These are phyloP conservation scores for Gerris buenoi DNA, from an alignment of 1,140 invertebrate genomes.

Conservation along the genomic window DNA sequence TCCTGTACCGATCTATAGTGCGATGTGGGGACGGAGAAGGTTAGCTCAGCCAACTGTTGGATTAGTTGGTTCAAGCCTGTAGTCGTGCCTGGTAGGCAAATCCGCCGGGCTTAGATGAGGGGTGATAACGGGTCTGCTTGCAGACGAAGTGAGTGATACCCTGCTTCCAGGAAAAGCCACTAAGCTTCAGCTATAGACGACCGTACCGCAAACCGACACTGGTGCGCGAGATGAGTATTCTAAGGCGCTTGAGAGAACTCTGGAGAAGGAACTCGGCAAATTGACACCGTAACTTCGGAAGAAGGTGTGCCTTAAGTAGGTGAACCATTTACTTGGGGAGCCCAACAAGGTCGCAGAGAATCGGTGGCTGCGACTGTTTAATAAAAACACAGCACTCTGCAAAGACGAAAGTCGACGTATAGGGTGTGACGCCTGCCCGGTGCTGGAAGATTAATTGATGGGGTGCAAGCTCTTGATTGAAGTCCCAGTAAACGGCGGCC, in stretches of 20 bases:
- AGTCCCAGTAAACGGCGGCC: conserved; percentile 33
- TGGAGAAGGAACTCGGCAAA: conserved; percentile 30
- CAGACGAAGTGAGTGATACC: no score
- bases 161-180: no score
- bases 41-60: no score
- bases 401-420: conserved; percentile 29
- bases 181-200: no score
- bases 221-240: conserved; percentile 28
- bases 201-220: conserved; percentile 32
- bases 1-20: no score
- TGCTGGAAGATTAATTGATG: conserved; percentile 28
- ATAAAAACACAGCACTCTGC: conserved; percentile 30
- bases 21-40: no score
- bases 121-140: no score
- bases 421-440: conserved; percentile 31
- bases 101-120: no score
- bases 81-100: no score
- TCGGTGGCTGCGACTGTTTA: conserved; percentile 28
- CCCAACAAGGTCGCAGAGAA: conserved; percentile 18
- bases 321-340: not conserved
- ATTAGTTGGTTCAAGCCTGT: no score
- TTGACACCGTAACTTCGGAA: conserved; percentile 29
- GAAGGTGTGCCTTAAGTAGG: conserved; percentile 21
- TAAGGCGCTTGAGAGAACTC: conserved; percentile 28
- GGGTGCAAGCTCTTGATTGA: conserved; percentile 22